These are phyloP conservation scores for Lasioglossum vierecki DNA, from an alignment of 2,888 invertebrate genomes.

Conservation along the genomic window DNA sequence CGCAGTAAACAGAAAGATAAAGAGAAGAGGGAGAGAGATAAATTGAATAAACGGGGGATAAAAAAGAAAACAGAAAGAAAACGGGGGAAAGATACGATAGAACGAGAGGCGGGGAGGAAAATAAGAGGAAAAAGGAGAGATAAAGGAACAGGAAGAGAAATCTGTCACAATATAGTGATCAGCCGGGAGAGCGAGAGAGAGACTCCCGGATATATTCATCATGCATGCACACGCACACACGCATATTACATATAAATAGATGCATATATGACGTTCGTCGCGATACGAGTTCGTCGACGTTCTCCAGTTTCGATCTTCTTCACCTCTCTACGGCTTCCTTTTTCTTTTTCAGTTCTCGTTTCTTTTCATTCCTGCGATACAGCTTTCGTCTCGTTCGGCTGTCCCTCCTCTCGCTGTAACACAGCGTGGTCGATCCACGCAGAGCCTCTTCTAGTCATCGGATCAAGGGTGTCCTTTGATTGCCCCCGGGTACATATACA, in stretches of 20 bases:
- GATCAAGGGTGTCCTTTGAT: not conserved
- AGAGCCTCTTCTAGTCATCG: not conserved
- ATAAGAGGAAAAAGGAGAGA: conserved; percentile 40
- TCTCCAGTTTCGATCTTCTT: conserved; percentile 42
- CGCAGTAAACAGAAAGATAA: conserved; percentile 4
- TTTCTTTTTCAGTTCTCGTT: not conserved
- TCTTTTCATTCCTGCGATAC: conserved; percentile 10
- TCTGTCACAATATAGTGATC: conserved; percentile 52
- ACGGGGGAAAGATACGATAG: conserved; percentile 2
- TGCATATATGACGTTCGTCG: conserved; percentile 48
- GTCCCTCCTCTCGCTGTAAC: not conserved
- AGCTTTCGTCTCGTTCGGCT: conserved; percentile 1
- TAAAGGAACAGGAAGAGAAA: conserved; percentile 60
- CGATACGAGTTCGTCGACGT: conserved; percentile 47
- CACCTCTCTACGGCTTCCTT: not conserved
- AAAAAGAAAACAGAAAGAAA: not conserved
- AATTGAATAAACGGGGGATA: not conserved
- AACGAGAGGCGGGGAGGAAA: not conserved
- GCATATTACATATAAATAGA: conserved; percentile 58
- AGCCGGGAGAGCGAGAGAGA: conserved; percentile 60
- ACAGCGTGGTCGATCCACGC: not conserved
- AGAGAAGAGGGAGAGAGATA: conserved; percentile 10
- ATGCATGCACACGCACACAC: conserved; percentile 56
- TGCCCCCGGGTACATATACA: not conserved
- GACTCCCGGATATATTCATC: conserved; percentile 64